Percentiles rank a stretch among this genome's conserved stretches.
These are phyloP conservation scores for Oncorhynchus keta DNA, from an alignment of 2,113 vertebrate species.

Conservation along the genomic window DNA sequence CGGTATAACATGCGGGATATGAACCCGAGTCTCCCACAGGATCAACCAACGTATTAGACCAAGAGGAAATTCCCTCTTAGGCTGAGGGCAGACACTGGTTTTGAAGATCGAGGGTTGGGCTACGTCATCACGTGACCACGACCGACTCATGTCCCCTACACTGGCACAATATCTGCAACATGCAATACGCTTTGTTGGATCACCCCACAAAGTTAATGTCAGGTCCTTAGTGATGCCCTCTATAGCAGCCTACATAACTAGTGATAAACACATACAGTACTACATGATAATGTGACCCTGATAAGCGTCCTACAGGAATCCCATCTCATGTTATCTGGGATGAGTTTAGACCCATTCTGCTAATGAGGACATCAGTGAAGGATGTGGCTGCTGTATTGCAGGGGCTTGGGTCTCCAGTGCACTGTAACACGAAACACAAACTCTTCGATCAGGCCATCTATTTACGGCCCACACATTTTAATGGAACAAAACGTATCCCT, in stretches of 20 bases:
- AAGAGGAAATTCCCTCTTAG: no score
- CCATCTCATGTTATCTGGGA: conserved; percentile 31
- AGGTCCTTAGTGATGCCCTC: neutral
- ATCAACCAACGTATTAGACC: no score
- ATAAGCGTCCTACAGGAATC: conserved; percentile 8
- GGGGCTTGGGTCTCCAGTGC: conserved; percentile 52
- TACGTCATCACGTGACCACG: no score
- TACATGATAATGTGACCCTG: conserved; percentile 44
- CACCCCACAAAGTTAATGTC: neutral
- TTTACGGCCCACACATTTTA: conserved; percentile 65
- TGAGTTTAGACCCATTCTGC: conserved; percentile 45
- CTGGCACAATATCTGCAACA: neutral
- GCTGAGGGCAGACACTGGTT: no score
- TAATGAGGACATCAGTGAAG: conserved; percentile 55
- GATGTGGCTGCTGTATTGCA: conserved; percentile 26
- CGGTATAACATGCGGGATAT: conserved; percentile 25
- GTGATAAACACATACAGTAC: conserved; percentile 5
- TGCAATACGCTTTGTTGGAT: neutral
- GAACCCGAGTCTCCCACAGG: no score
- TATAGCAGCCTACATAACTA: neutral
- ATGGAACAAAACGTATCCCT: conserved; percentile 67
- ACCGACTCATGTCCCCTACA: no score
- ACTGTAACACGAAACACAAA: conserved; percentile 66
- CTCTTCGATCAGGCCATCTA: conserved; percentile 65
- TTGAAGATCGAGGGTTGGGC: no score